Evolutionary conservation across 2,888 invertebrate species (phyloP), one percentile per base, ranked within the genome.

Genomic region (Drosophila robusta): DNA sequence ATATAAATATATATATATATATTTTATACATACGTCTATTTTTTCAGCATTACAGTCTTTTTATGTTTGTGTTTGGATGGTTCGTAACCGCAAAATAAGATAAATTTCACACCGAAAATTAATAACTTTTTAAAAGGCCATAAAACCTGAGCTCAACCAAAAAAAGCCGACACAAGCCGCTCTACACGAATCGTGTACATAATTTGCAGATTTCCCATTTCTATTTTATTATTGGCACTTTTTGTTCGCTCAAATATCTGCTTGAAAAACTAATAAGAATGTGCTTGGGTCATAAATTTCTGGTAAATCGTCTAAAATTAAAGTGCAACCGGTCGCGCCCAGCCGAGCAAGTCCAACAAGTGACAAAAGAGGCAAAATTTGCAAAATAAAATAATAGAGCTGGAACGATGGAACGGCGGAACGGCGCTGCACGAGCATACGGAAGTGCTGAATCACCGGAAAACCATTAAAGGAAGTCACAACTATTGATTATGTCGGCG

Each of bases 391-490:
- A 79, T 80, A 84, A 79, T 61, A 60, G 61, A 41, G 46, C 54
- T 29, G 39, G 24, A 18, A 60, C 60, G 52, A 62, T 62, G 52
- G 49, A 51, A 68, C 32, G 46, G 26, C 54, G 42, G 34, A 42
- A 14, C 38, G 49, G 14, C 41, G 51, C 58, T 44, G 73, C 42
- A 49, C 41, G 49, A 58, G 63, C 69, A 67, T 58, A 54, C 80
- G 81, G 78, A 80, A 77, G 83, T 87, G 81, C 86, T 87, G 86
- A 89, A 88, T 89, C 88, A 88, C 89, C 87, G 87, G 87, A 87
- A 89, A 87, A 81, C 88, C 88, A 89, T 89, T 88, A 89, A 87
- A 86, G 88, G 83, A 89, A 88, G 89, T 86, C 88, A 85, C 88
- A 88, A 88, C 89, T 88, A 88, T 89, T 88, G 87, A 88, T 88